Evolutionary conservation across 2,797 vertebrate genomes (phyloP).

Genomic region (Pogonophryne albipinna): DNA sequence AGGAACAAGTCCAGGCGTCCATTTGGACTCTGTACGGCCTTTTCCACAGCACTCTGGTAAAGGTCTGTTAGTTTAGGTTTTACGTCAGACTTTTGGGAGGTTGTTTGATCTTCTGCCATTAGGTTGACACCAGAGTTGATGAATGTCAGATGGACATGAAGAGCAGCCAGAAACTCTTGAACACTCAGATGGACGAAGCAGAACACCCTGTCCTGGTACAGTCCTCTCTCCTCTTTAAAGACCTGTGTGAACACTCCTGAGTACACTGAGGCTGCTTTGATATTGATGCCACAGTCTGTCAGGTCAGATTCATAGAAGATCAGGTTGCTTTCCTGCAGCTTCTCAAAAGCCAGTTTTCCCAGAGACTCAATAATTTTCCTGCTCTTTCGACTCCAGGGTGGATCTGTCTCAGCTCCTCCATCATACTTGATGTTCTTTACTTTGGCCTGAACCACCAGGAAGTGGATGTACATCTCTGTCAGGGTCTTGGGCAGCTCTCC

Average conservation of each 20-base stretch:
- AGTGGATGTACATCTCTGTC: no score
- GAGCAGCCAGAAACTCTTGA: slow-evolving; percentile 63
- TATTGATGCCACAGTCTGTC: slow-evolving; percentile 23
- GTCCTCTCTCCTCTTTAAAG: slow-evolving; percentile 31
- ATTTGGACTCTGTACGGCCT: slow-evolving; percentile 43
- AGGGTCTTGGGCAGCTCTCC: no score
- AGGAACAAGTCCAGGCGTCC: slow-evolving; percentile 61
- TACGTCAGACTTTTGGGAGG: fast-evolving
- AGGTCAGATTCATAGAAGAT: slow-evolving; percentile 49
- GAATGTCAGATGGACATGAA: slow-evolving; percentile 54
- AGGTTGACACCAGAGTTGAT: slow-evolving; percentile 31
- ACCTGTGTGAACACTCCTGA: slow-evolving; percentile 61
- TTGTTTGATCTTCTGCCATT: slow-evolving; percentile 8
- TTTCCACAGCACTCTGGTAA: slow-evolving; percentile 29
- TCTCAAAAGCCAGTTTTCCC: no score
- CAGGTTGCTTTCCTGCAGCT: no score
- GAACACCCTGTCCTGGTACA: slow-evolving; percentile 39
- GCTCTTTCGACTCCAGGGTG: no score
- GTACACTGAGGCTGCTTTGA: slow-evolving; percentile 20
- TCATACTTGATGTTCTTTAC: no score
- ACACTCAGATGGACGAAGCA: slow-evolving; percentile 52
- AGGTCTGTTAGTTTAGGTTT: background rate
- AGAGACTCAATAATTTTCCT: no score
- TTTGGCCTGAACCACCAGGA: no score
- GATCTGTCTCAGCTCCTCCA: no score